Conservation (phyloP, 1,140 invertebrate species). For the Daktulosphaira vitifoliae region DNA sequence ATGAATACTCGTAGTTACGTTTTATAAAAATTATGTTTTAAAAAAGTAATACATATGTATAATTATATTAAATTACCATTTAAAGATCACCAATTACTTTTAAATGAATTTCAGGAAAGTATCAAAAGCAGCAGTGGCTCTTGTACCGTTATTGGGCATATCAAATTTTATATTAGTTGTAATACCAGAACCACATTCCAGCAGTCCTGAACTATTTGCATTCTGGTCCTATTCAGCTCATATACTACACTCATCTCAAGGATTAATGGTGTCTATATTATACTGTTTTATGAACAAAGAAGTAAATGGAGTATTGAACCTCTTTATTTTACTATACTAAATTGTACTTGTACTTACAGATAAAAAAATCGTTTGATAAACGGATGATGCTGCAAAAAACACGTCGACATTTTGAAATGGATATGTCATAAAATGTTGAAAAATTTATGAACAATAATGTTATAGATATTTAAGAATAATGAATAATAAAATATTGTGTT, state of each 20-base stretch:
- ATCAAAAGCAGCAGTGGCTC: constrained; percentile 64
- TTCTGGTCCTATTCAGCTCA: constrained; percentile 72
- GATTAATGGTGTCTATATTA: constrained; percentile 70
- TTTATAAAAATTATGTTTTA: too few relatives aligned
- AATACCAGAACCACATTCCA: constrained; percentile 58
- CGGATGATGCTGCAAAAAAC: constrained; percentile 27
- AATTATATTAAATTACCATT: too few relatives aligned
- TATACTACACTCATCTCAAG: constrained; percentile 76
- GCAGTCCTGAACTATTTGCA: constrained; percentile 59
- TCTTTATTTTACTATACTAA: not conserved
- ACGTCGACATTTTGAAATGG: constrained; percentile 21
- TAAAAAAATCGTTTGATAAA: constrained; percentile 28
- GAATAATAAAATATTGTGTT: too few relatives aligned
- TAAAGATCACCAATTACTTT: too few relatives aligned
- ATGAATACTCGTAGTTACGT: too few relatives aligned
- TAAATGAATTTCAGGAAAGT: constrained; percentile 67
- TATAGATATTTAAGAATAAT: too few relatives aligned
- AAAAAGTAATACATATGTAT: too few relatives aligned
- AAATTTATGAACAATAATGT: too few relatives aligned
- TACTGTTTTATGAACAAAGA: constrained; percentile 86
- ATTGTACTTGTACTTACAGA: not conserved
- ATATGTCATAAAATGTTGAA: too few relatives aligned
- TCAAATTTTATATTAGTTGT: constrained; percentile 58
- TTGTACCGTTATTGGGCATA: constrained; percentile 72
- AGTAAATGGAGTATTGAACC: constrained; percentile 55